These are phyloP conservation scores for Lepus townsendii DNA, from an alignment of 2,797 vertebrate genomes.

Conservation along the genomic window DNA sequence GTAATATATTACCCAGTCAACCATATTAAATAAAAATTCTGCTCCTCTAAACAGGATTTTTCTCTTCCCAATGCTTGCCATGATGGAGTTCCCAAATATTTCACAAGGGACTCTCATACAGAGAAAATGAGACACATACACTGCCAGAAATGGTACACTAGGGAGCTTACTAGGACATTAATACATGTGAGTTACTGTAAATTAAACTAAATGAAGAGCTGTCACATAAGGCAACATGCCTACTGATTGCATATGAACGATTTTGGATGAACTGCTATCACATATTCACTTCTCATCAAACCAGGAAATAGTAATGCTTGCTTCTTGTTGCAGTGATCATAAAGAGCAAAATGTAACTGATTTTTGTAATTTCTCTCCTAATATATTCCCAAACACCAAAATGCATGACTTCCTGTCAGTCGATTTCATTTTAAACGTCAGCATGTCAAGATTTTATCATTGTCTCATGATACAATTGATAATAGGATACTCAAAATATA, in stretches of 20 bases:
- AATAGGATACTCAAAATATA: background rate
- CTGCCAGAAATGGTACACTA: constrained; percentile 47
- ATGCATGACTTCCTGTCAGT: constrained; percentile 15
- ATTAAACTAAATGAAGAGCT: constrained; percentile 79
- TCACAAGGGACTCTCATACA: constrained; percentile 64
- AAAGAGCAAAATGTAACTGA: background rate
- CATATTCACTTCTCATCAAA: constrained; percentile 30
- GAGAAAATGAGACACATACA: constrained; percentile 70
- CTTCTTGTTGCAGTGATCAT: background rate
- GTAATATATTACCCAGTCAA: constrained; percentile 43
- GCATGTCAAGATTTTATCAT: background rate
- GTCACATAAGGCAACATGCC: constrained; percentile 40
- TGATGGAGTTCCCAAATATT: constrained; percentile 64
- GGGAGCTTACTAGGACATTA: constrained; percentile 65
- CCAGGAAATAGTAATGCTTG: background rate
- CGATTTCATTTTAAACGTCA: constrained; percentile 25
- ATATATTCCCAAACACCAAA: background rate
- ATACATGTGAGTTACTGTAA: constrained; percentile 74
- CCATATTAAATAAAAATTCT: background rate
- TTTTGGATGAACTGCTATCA: constrained; percentile 44
- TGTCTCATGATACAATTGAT: background rate
- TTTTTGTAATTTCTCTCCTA: background rate
- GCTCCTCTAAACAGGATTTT: constrained; percentile 47
- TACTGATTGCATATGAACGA: constrained; percentile 68
- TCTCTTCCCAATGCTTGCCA: constrained; percentile 38